These are phyloP conservation scores for Turdus rufiventris DNA, from an alignment of 2,113 vertebrate genomes.

Conservation along the genomic window DNA sequence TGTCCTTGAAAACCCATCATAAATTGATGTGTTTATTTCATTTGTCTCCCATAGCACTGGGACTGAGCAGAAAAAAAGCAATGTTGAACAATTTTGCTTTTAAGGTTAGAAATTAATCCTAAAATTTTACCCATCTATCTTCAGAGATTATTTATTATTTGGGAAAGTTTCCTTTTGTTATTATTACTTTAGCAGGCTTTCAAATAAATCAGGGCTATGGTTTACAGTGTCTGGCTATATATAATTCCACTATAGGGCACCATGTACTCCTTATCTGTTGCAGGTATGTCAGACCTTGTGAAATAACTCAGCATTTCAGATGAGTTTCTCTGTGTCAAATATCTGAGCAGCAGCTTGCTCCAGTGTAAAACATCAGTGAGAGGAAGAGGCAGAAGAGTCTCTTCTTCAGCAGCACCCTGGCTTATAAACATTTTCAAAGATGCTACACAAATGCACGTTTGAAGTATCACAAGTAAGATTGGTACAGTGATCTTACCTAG, in stretches of 20 bases:
- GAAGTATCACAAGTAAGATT: neutral
- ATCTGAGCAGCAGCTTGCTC: neutral
- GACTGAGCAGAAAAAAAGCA: accelerated
- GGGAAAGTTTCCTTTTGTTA: neutral
- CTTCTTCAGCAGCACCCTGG: neutral
- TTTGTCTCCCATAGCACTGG: accelerated
- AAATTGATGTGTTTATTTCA: neutral
- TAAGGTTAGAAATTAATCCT: neutral
- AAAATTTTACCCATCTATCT: neutral
- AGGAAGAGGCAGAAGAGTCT: neutral
- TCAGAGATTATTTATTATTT: neutral
- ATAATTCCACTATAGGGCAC: neutral
- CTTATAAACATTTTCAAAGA: neutral
- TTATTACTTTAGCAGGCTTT: neutral
- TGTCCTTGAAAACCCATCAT: neutral
- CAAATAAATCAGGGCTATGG: neutral
- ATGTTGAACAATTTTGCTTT: neutral
- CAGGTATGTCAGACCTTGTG: neutral
- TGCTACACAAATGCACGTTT: neutral
- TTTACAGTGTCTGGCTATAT: neutral
- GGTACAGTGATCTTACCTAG: neutral
- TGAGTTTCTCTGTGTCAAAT: neutral
- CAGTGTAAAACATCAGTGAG: neutral
- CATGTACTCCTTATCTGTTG: accelerated
- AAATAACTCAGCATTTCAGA: neutral